phyloP scores from a whole-genome alignment of 2,888 invertebrate species.

The Abscondita cerata region DNA sequence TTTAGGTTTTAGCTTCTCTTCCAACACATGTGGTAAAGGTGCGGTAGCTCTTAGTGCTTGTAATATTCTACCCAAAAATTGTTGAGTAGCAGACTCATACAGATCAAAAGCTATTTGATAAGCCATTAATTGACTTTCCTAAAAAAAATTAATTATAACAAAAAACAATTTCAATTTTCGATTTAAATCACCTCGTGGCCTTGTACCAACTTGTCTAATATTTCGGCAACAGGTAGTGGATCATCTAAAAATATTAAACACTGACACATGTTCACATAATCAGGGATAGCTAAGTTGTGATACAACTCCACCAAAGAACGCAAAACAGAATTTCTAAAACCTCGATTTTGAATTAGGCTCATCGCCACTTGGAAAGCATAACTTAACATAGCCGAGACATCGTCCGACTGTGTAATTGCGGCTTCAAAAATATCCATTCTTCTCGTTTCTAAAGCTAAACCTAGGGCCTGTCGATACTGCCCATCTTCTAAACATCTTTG shows the following conservation, averaged over 20 bases:
- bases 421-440: conserved; percentile 96
- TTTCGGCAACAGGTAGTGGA: conserved; percentile 89
- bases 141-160: conserved; percentile 49
- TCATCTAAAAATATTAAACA: conserved; percentile 97
- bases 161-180: background rate
- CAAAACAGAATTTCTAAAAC: conserved; percentile 90
- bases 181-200: conserved; percentile 65
- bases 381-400: conserved; percentile 86
- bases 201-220: conserved; percentile 87
- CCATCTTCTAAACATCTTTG: conserved; percentile 93
- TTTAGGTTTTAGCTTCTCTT: conserved; percentile 77
- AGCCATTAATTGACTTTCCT: conserved; percentile 90
- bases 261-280: conserved; percentile 98
- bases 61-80: conserved; percentile 88
- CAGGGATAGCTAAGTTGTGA: conserved; percentile 86
- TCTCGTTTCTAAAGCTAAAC: conserved; percentile 94
- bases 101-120: conserved; percentile 99
- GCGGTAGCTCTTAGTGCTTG: conserved; percentile 83
- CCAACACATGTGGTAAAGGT: conserved; percentile 78
- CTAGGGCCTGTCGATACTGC: conserved; percentile 94
- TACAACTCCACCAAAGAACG: conserved; percentile 90
- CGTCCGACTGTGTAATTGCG: conserved; percentile 91
- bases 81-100: conserved; percentile 98
- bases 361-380: conserved; percentile 97
- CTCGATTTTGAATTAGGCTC: conserved; percentile 93